Conservation (phyloP, 2,797 vertebrate genomes). For the Alfaro cultratus region DNA sequence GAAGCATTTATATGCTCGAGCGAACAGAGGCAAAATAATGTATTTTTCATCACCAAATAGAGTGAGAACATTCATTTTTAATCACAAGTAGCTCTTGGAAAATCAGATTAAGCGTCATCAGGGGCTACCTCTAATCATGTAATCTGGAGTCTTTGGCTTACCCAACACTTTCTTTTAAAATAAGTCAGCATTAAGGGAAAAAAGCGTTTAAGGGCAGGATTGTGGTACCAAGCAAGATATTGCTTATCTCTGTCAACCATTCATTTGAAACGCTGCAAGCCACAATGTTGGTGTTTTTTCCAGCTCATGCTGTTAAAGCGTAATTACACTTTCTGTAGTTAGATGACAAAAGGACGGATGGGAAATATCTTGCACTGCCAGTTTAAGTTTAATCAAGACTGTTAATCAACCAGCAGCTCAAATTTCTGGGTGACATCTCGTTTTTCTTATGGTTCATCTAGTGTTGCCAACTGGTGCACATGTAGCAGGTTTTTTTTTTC, state of each 20-base stretch:
- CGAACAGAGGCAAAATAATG: slow-evolving; percentile 34
- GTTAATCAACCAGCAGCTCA: slow-evolving; percentile 49
- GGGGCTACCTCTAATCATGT: slow-evolving; percentile 41
- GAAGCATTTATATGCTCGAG: slow-evolving; percentile 32
- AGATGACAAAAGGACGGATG: slow-evolving; percentile 68
- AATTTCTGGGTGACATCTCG: slow-evolving; percentile 22
- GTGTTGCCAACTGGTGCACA: slow-evolving; percentile 54
- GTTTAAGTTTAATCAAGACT: slow-evolving; percentile 62
- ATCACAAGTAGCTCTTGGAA: slow-evolving; percentile 40
- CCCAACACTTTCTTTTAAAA: slow-evolving; percentile 44
- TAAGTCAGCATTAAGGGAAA: slow-evolving; percentile 35
- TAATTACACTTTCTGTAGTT: slow-evolving; percentile 61
- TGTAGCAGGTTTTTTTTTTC: slow-evolving; percentile 3
- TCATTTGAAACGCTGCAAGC: slow-evolving; percentile 54
- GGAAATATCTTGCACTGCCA: slow-evolving; percentile 63
- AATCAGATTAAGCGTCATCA: slow-evolving; percentile 46
- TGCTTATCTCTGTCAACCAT: slow-evolving; percentile 58
- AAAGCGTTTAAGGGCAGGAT: slow-evolving; percentile 22
- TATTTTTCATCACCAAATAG: slow-evolving; percentile 48
- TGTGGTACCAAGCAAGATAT: slow-evolving; percentile 46
- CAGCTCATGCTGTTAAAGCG: slow-evolving; percentile 37
- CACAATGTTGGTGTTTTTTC: slow-evolving; percentile 47
- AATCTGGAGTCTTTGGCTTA: slow-evolving; percentile 50
- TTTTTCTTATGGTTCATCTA: slow-evolving; percentile 49
- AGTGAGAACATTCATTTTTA: slow-evolving; percentile 47